Evolutionary conservation across 1,140 invertebrate species (phyloP), one percentile per base, ranked within the genome.

Genomic region (Cryptotermes secundus): DNA sequence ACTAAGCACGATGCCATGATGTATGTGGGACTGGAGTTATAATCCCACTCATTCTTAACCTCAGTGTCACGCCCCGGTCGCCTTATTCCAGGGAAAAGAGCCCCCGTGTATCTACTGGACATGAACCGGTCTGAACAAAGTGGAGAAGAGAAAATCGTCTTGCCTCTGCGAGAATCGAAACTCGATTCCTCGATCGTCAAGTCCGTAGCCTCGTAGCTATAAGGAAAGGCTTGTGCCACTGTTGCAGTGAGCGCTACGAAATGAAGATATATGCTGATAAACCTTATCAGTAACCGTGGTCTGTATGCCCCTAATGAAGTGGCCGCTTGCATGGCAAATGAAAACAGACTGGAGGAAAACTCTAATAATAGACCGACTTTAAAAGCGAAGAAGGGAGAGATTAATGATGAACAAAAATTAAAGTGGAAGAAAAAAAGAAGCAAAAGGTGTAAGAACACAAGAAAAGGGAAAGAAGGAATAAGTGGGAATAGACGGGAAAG

Each of bases 351-450:
- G 59, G 9, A 72, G 59, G 59, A n/a, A 72, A 72, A 72, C 59
- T 72, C 59, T 72, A n/a, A 72, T 72, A 72, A 72, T 72, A 72
- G 59, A 26, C 59, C 59, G n/a, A 72, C 26, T 72, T 72, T 72
- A 72, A 72, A 72, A 72, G 59, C 31, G 14, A 31, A 14, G 59
- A 31, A 72, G 0, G 45, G 10, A 72, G 59, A 72, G 59, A 72
- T 72, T 72, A 72, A 72, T 72, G 59, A 72, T n/a, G n/a, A 72
- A 72, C 59, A n/a, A 31, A 72, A 72, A 38, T 4, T 38, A 6
- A 38, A 72, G 14, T 31, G 31, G 26, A 31, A 72, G 26, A 31
- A 31, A n/a, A 3, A 72, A 72, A n/a, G n/a, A n/a, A n/a, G n/a
- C n/a, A n/a, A n/a, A n/a, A 72, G 59, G 59, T 72, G 59, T 72